A percentile compares a stretch with the other conserved stretches of the same genome.
Evolutionary conservation across 2,888 invertebrate genomes (phyloP).

Genomic region (Spisula solida): DNA sequence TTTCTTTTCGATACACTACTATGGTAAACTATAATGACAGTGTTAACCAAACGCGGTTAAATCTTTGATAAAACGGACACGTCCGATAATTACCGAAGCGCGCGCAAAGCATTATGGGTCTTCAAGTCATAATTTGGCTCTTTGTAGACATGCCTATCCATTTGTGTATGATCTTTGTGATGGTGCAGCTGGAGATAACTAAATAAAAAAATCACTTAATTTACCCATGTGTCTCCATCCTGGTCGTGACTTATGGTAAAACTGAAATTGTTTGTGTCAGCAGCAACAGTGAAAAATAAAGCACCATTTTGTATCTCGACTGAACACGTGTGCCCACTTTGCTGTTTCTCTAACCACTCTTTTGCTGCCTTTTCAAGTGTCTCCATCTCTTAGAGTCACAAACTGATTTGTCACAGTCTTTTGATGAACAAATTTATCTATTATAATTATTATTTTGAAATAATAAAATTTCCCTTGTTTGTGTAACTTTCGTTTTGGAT

Average conservation of each 20-base stretch:
- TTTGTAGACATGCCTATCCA: too few relatives aligned
- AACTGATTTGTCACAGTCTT: neutral
- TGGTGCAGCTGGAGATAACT: neutral
- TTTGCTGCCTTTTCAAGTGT: conserved; percentile 36
- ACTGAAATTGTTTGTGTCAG: neutral
- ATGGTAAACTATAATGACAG: too few relatives aligned
- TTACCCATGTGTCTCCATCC: conserved; percentile 33
- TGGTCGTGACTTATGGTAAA: conserved; percentile 25
- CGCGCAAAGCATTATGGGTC: too few relatives aligned
- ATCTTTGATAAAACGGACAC: too few relatives aligned
- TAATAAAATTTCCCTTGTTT: neutral
- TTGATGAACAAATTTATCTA: neutral
- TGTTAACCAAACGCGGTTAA: too few relatives aligned
- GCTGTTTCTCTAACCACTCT: conserved; percentile 21
- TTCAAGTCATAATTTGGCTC: too few relatives aligned
- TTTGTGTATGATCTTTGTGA: too few relatives aligned
- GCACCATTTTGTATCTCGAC: conserved; percentile 19
- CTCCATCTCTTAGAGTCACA: conserved; percentile 38
- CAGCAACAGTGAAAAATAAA: conserved; percentile 20
- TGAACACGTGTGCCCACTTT: neutral
- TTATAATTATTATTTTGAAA: neutral
- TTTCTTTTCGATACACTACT: too few relatives aligned
- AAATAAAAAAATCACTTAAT: neutral
- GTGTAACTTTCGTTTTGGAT: neutral
- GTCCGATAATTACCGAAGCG: too few relatives aligned